Conservation (phyloP, 1,140 invertebrate genomes). For the Drosophila simulans region DNA sequence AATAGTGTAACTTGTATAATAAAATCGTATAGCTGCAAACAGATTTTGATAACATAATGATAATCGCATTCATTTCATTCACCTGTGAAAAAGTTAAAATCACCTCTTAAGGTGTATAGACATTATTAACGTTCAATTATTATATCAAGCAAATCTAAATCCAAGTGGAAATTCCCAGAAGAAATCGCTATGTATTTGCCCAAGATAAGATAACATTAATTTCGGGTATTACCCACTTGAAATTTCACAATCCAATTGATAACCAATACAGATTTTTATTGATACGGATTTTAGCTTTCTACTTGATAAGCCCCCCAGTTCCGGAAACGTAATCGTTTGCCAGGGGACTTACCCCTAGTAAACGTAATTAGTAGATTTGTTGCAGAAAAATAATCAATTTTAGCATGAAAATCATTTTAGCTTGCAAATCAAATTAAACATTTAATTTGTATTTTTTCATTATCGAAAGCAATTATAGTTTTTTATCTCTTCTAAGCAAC, state of each 20-base stretch:
- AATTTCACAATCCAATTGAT: constrained; percentile 7
- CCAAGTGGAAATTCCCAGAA: not conserved
- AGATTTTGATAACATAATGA: not conserved
- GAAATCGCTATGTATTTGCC: not conserved
- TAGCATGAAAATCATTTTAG: too few species aligned
- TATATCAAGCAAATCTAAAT: not conserved
- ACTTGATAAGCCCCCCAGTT: constrained; percentile 2
- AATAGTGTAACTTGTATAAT: not conserved
- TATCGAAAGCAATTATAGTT: not conserved
- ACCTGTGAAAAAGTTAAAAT: not conserved
- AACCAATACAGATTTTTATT: constrained; percentile 18
- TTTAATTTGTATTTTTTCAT: not conserved
- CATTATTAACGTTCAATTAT: not conserved
- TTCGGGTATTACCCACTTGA: not conserved
- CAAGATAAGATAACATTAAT: not conserved
- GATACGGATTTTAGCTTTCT: not conserved
- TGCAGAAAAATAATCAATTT: too few species aligned
- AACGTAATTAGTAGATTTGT: too few species aligned
- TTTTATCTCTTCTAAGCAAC: not conserved
- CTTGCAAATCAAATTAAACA: too few species aligned
- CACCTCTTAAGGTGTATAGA: too few species aligned
- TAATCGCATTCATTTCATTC: too few species aligned
- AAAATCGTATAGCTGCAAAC: not conserved
- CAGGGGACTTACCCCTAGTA: not conserved
- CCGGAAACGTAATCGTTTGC: not conserved